Conservation (phyloP, 2,888 invertebrate species). For the Palloptera scutellata region DNA sequence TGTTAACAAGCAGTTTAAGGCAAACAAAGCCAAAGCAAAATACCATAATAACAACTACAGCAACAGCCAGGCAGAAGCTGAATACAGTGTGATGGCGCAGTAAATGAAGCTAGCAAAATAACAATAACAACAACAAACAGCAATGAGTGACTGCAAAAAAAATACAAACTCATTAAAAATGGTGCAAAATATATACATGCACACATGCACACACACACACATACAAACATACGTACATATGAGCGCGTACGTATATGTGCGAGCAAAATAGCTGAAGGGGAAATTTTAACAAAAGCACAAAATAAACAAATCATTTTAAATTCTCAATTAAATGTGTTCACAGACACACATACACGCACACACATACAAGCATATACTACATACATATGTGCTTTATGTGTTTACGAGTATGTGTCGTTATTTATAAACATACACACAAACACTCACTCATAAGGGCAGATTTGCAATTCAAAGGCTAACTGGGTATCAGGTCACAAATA, state of each 20-base stretch:
- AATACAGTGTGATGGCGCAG: not conserved
- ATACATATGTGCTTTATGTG: not conserved
- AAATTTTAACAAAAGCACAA: conserved; percentile 51
- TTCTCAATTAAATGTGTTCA: conserved; percentile 56
- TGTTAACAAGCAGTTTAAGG: conserved; percentile 27
- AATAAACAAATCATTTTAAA: conserved; percentile 58
- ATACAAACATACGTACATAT: not conserved
- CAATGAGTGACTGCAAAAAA: not conserved
- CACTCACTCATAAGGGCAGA: conserved; percentile 22
- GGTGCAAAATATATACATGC: not conserved
- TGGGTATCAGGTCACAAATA: conserved; percentile 36
- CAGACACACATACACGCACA: conserved; percentile 10
- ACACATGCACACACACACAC: not conserved
- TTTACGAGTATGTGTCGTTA: not conserved
- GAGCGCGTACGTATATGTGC: not conserved
- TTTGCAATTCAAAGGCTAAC: conserved; percentile 35
- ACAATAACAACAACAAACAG: not conserved
- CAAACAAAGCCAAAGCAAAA: conserved; percentile 15
- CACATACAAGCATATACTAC: not conserved
- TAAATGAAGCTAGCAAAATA: not conserved
- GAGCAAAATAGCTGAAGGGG: conserved; percentile 46
- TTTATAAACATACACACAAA: conserved; percentile 9
- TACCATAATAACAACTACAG: not conserved
- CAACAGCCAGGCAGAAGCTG: not conserved
- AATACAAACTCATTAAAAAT: not conserved